phyloP scores from a whole-genome alignment of 2,797 vertebrate species.

The Karalla daura region DNA sequence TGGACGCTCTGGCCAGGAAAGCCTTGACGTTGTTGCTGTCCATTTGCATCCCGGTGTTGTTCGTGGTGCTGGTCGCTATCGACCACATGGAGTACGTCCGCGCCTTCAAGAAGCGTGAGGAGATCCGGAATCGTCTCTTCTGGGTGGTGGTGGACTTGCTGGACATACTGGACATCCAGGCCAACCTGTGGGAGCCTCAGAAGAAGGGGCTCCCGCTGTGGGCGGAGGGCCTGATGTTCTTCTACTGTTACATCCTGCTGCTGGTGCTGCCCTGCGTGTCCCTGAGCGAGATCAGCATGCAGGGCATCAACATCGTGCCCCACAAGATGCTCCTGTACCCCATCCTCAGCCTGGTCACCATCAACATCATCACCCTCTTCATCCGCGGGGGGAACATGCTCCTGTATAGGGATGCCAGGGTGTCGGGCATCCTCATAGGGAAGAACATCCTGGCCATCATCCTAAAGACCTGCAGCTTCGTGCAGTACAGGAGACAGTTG shows the following conservation, averaged over 20 bases:
- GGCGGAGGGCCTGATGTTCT: conserved; percentile 89
- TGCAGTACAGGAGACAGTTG: conserved; percentile 87
- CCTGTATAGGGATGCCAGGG: conserved; percentile 85
- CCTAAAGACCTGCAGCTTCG: conserved; percentile 87
- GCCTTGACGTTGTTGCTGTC: conserved; percentile 84
- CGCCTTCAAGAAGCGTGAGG: conserved; percentile 89
- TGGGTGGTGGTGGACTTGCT: conserved; percentile 92
- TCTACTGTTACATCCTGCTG: conserved; percentile 89
- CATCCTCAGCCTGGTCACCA: conserved; percentile 87
- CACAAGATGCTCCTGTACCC: conserved; percentile 90
- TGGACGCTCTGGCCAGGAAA: conserved; percentile 86
- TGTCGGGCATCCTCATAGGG: conserved; percentile 89
- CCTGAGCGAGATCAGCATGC: conserved; percentile 90
- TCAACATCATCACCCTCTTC: conserved; percentile 87
- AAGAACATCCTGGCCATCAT: conserved; percentile 89
- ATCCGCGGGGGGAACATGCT: conserved; percentile 89
- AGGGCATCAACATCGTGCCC: conserved; percentile 86
- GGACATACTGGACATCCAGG: conserved; percentile 91
- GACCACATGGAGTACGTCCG: conserved; percentile 91
- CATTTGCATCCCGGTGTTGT: conserved; percentile 85
- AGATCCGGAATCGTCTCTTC: conserved; percentile 89
- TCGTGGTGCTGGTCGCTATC: conserved; percentile 84
- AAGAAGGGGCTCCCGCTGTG: conserved; percentile 87
- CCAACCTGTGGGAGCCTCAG: conserved; percentile 89
- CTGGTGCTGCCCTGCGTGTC: conserved; percentile 86